phyloP scores from a whole-genome alignment of 1,140 invertebrate genomes.

The Macrotrachela quadricornifera region DNA sequence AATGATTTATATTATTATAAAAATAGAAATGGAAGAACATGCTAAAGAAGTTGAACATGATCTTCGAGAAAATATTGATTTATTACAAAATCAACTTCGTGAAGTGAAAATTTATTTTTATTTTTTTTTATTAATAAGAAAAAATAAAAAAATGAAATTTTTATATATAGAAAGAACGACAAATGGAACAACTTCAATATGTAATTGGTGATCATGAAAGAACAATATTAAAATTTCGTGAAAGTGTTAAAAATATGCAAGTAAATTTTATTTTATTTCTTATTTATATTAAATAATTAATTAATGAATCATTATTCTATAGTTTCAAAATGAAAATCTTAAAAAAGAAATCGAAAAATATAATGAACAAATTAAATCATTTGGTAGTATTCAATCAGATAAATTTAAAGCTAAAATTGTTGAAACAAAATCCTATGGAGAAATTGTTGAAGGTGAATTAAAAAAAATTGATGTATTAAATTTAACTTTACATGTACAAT shows the following conservation, averaged over 20 bases:
- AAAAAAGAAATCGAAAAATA: slow-evolving; percentile 12
- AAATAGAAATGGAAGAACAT: slow-evolving; percentile 47
- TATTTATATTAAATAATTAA: no score
- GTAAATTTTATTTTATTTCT: slow-evolving; percentile 13
- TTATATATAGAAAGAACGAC: slow-evolving; percentile 24
- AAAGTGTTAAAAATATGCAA: slow-evolving; percentile 61
- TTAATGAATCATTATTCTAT: no score
- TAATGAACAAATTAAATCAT: background rate
- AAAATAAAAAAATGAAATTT: background rate
- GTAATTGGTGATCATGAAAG: slow-evolving; percentile 70
- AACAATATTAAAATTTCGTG: slow-evolving; percentile 80
- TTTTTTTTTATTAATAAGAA: background rate
- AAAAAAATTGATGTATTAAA: slow-evolving; percentile 68
- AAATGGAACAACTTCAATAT: slow-evolving; percentile 56
- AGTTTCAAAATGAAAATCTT: slow-evolving; percentile 35
- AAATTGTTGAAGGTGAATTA: slow-evolving; percentile 76
- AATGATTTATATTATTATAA: no score
- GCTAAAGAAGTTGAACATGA: slow-evolving; percentile 69
- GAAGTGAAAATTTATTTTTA: background rate
- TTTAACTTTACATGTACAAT: slow-evolving; percentile 58
- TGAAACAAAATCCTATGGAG: slow-evolving; percentile 12
- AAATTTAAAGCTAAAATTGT: background rate
- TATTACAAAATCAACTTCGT: slow-evolving; percentile 49
- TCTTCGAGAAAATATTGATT: slow-evolving; percentile 72
- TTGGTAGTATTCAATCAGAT: background rate